Base-by-base conservation (phyloP, 1,140 invertebrate species). In the Sitophilus oryzae region DNA sequence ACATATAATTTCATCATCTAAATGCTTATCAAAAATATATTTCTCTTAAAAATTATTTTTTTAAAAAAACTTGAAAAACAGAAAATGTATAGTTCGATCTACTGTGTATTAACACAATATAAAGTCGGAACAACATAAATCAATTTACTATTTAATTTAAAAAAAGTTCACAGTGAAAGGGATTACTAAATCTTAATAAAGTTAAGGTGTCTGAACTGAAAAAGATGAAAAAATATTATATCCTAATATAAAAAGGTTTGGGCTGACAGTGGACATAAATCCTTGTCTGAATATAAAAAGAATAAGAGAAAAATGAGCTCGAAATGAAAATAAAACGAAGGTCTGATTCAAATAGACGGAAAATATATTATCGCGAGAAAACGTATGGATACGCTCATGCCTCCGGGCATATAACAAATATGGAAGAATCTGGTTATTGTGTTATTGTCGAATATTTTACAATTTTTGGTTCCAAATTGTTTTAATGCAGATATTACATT, bases 321-420 rank as follows among this genome's bases (percentile, higher is more conserved):
- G 59, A 65, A 67, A 69, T 66, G 64, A 67, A 67, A 67, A 67
- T 68, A 67, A 68, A 68, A 68, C 59, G 66, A 66, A 64, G 60
- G 58, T 58, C 56, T 47, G 63, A 67, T 66, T 68, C 65, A 65
- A 66, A 68, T 64, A 62, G 65, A 65, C 65, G 60, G 65, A 65
- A 66, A 65, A 68, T 68, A 66, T 65, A 68, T 66, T 65, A 64
- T 65, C 60, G 60, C 56, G 37, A 41, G 49, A 50, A 62, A 64
- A 64, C 60, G 51, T 65, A 61, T 63, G 59, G 56, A 48, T 41
- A 48, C 47, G 55, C 60, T 59, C 53, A 61, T 59, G 46, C 44
- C 52, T 59, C 51, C 48, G 14, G 30, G 52, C 52, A 40, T 52
- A 49, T 47, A 45, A 57, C 42, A 58, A 56, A 59, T 60, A 44